phyloP scores from a whole-genome alignment of 2,888 invertebrate genomes.

The Dynastes maya region DNA sequence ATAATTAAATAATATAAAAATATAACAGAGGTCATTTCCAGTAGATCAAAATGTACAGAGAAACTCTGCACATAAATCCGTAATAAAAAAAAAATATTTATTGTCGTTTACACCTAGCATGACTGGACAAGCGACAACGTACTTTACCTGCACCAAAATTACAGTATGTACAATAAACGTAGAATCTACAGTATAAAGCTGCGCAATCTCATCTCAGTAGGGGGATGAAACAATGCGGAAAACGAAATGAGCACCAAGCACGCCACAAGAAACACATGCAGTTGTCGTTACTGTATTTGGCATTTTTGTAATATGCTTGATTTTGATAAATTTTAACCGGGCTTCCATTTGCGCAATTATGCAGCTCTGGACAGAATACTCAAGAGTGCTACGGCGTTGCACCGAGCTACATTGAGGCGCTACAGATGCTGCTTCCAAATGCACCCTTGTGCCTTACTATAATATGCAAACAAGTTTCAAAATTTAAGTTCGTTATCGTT shows the following conservation, averaged over 20 bases:
- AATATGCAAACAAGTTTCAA: too few species aligned
- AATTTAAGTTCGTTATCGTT: too few species aligned
- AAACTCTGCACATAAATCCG: constrained; percentile 3
- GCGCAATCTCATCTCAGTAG: constrained; percentile 2
- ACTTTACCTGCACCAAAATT: constrained; percentile 47
- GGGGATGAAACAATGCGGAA: constrained; percentile 6
- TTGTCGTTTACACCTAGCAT: constrained; percentile 45
- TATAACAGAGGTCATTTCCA: constrained; percentile 20
- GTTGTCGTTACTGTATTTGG: constrained; percentile 1
- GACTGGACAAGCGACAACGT: constrained; percentile 34
- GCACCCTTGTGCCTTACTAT: too few species aligned
- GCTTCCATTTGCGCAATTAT: too few species aligned
- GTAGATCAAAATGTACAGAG: neutral
- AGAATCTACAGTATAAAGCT: constrained; percentile 8
- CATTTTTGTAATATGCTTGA: neutral
- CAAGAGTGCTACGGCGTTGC: too few species aligned
- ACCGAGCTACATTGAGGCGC: too few species aligned
- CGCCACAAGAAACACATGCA: constrained; percentile 15
- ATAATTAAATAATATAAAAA: constrained; percentile 12
- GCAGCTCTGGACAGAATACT: too few species aligned
- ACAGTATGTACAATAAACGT: constrained; percentile 15
- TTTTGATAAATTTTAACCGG: too few species aligned
- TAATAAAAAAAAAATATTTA: constrained; percentile 21
- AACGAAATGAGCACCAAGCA: constrained; percentile 8
- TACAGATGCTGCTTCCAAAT: too few species aligned